Evolutionary conservation across 1,140 invertebrate species (phyloP).

Genomic region (Caenorhabditis tropicalis): DNA sequence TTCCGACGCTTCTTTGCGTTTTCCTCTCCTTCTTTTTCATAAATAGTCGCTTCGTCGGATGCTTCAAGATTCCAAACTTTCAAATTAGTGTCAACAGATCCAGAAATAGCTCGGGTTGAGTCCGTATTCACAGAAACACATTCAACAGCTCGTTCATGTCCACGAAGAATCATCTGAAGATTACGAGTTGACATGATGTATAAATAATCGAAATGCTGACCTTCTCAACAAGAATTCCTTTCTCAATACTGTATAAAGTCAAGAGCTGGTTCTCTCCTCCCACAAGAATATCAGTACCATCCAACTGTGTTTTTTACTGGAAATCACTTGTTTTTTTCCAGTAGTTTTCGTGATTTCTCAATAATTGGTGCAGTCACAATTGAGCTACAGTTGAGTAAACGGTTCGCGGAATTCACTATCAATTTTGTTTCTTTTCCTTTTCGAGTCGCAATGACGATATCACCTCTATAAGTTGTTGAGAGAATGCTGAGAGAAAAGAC

Average conservation of each 20-base stretch:
- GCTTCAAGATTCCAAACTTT: conserved; percentile 69
- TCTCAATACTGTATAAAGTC: conserved; percentile 53
- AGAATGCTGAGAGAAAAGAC: conserved; percentile 61
- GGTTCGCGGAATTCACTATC: conserved; percentile 40
- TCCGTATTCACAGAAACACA: conserved; percentile 63
- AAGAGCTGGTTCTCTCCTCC: conserved; percentile 63
- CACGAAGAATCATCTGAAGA: conserved; percentile 56
- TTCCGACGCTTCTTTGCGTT: conserved; percentile 60
- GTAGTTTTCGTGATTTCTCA: not conserved
- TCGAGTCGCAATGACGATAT: conserved; percentile 59
- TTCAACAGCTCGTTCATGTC: conserved; percentile 67
- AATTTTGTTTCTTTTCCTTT: conserved; percentile 35
- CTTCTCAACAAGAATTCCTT: conserved; percentile 8
- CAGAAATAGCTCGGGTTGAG: conserved; percentile 62
- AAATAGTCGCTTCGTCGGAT: conserved; percentile 45
- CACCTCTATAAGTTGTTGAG: conserved; percentile 64
- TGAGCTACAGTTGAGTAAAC: conserved; percentile 42
- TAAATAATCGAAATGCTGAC: no score
- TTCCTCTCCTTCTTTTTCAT: conserved; percentile 46
- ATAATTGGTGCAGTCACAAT: conserved; percentile 16
- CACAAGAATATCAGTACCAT: conserved; percentile 49
- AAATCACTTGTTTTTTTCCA: not conserved
- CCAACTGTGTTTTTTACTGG: conserved; percentile 10
- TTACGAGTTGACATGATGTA: not conserved
- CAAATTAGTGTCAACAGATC: conserved; percentile 65